A percentile compares a stretch with the other conserved stretches of the same genome.
phyloP scores from a whole-genome alignment of 2,113 vertebrate species.

The Copsychus sechellarum region DNA sequence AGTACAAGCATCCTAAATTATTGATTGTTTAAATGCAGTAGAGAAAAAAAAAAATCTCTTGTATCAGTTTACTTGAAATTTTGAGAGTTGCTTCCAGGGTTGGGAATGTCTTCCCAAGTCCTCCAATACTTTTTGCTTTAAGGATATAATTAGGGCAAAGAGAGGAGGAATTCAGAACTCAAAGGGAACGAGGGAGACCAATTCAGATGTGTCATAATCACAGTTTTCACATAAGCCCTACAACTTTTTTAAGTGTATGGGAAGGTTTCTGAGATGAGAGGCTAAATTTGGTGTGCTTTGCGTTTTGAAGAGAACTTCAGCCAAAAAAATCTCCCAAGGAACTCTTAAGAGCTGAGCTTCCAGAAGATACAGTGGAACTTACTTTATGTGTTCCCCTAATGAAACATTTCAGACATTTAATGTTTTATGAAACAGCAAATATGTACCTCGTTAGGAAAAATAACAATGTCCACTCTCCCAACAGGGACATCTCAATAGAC shows the following conservation, averaged over 20 bases:
- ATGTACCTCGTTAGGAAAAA: neutral
- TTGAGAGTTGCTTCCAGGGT: neutral
- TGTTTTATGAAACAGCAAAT: neutral
- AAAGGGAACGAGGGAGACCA: neutral
- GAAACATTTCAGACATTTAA: neutral
- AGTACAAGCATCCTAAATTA: neutral
- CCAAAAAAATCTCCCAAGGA: neutral
- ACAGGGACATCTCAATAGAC: neutral
- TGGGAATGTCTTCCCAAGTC: neutral
- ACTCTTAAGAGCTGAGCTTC: neutral
- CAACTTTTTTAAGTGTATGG: neutral
- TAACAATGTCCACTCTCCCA: neutral
- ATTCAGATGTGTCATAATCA: neutral
- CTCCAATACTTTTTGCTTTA: neutral
- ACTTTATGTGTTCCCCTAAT: neutral
- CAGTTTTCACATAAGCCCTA: neutral
- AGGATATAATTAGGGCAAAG: conserved; percentile 14
- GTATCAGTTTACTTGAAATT: neutral
- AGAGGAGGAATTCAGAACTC: neutral
- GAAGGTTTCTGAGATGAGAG: neutral
- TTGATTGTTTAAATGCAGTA: neutral
- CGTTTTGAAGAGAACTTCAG: neutral
- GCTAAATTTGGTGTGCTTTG: neutral
- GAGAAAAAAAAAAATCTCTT: neutral
- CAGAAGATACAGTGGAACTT: neutral